Percentiles rank a stretch among this genome's conserved stretches.
Conservation (phyloP, 2,888 invertebrate species). For the Oxycera nigricornis region DNA sequence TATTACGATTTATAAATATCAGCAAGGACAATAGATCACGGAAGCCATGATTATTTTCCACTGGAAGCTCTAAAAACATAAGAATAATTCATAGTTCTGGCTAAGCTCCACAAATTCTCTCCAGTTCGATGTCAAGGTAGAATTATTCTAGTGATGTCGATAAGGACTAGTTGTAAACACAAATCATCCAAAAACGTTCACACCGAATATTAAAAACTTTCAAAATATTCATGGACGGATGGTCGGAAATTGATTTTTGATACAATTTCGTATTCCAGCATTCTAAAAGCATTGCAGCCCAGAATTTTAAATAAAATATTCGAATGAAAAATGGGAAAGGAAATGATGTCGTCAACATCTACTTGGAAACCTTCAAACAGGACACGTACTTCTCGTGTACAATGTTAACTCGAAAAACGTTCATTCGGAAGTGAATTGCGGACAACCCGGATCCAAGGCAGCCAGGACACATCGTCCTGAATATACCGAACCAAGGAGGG, state of each 20-base stretch:
- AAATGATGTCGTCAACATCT: background rate
- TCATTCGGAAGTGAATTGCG: background rate
- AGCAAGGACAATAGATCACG: no score
- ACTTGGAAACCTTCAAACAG: background rate
- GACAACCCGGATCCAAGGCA: background rate
- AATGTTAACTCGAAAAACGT: background rate
- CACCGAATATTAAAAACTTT: background rate
- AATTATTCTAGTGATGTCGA: background rate
- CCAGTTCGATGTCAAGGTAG: no score
- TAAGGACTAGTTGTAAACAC: background rate
- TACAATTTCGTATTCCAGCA: slow-evolving; percentile 17
- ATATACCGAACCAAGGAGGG: no score
- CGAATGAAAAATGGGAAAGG: background rate
- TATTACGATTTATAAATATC: no score
- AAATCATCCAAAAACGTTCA: background rate
- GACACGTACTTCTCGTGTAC: background rate
- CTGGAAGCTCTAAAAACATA: no score
- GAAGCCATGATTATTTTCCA: no score
- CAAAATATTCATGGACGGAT: background rate
- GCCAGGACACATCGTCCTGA: background rate
- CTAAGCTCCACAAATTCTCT: no score
- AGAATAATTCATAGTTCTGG: no score
- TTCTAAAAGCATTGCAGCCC: background rate
- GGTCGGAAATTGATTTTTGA: slow-evolving; percentile 34
- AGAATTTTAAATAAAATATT: slow-evolving; percentile 11